phyloP scores from a whole-genome alignment of 2,888 invertebrate genomes.

The Cylindroiulus punctatus region DNA sequence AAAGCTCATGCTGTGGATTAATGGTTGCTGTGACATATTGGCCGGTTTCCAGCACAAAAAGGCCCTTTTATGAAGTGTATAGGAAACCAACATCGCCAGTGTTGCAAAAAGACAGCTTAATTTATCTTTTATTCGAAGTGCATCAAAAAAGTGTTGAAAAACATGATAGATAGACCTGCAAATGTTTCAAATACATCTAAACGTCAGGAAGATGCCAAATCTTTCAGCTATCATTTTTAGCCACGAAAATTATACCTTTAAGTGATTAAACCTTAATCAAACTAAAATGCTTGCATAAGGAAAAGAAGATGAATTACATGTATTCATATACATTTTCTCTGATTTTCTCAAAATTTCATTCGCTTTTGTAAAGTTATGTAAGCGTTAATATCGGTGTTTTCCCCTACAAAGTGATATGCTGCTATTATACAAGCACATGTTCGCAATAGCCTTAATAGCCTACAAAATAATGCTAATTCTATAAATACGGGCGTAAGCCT shows the following conservation, averaged over 20 bases:
- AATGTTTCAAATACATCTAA: no score
- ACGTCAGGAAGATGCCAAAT: not conserved
- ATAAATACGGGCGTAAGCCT: no score
- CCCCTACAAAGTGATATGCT: no score
- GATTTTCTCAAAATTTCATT: not conserved
- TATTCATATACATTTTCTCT: not conserved
- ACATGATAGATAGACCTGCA: slow-evolving; percentile 17
- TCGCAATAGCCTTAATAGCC: no score
- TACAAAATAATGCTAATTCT: no score
- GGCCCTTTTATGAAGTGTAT: slow-evolving; percentile 41
- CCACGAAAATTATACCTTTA: slow-evolving; percentile 20
- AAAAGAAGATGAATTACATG: slow-evolving; percentile 4
- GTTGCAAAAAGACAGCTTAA: not conserved
- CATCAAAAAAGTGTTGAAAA: not conserved
- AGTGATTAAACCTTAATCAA: no score
- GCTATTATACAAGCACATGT: no score
- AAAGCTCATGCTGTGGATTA: slow-evolving; percentile 33
- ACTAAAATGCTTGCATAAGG: not conserved
- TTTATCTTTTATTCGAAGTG: slow-evolving; percentile 31
- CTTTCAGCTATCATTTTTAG: not conserved
- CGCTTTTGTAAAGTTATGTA: not conserved
- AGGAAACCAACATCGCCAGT: slow-evolving; percentile 12
- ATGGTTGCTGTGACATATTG: slow-evolving; percentile 40
- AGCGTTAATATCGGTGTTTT: no score
- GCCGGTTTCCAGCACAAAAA: slow-evolving; percentile 27